Percentiles rank a stretch among this genome's conserved stretches.
Evolutionary conservation across 2,113 vertebrate genomes (phyloP).

Genomic region (Cyprinodon variegatus): DNA sequence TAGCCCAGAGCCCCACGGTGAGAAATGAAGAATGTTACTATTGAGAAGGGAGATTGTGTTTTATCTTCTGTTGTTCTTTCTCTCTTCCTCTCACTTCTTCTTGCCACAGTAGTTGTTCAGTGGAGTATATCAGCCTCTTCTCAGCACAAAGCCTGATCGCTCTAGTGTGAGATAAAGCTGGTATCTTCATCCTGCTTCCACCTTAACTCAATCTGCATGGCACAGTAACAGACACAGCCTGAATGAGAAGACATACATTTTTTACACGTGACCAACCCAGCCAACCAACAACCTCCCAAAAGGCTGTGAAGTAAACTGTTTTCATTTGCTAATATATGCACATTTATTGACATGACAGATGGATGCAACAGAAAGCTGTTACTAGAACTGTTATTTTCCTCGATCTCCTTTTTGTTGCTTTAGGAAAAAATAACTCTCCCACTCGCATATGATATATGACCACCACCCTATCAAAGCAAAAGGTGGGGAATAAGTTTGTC

Average conservation of each 20-base stretch:
- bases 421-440: constrained; percentile 54
- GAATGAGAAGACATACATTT: constrained; percentile 27
- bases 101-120: constrained; percentile 58
- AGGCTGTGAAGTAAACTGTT: constrained; percentile 36
- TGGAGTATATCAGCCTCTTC: constrained; percentile 58
- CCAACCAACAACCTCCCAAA: not conserved
- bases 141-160: constrained; percentile 59
- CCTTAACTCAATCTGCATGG: constrained; percentile 18
- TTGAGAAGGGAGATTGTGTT: constrained; percentile 49
- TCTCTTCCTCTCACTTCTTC: constrained; percentile 26
- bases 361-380: constrained; percentile 52
- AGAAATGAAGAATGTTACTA: constrained; percentile 43
- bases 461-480: not conserved
- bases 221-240: constrained; percentile 28
- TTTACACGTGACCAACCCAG: not conserved
- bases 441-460: constrained; percentile 4
- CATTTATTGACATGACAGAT: constrained; percentile 53
- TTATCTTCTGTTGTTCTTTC: constrained; percentile 40
- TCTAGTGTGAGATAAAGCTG: constrained; percentile 67
- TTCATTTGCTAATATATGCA: constrained; percentile 65
- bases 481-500: not conserved
- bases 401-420: constrained; percentile 54
- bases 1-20: constrained; percentile 12
- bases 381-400: constrained; percentile 60
- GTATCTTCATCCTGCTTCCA: constrained; percentile 68